Evolutionary conservation across 1,140 invertebrate species (phyloP).

Genomic region (Heterodera carotae): DNA sequence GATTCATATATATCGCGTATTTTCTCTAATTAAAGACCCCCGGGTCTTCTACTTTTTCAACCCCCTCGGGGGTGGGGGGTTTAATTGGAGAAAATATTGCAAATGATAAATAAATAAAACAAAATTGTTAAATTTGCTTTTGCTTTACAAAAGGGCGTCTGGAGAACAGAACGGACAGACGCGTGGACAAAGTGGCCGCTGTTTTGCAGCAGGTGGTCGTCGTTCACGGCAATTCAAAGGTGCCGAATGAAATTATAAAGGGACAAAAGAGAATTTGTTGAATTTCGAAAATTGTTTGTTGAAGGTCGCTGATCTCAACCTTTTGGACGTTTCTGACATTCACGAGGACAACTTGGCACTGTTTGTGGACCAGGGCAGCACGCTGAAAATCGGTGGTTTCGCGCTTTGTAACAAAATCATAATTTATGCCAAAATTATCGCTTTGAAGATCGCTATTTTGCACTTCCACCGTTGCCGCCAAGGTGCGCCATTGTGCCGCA

Average conservation of each 20-base stretch:
- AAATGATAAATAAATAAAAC: too few relatives aligned
- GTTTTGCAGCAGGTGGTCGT: slow-evolving; percentile 34
- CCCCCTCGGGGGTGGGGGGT: too few relatives aligned
- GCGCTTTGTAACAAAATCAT: not conserved
- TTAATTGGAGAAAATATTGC: too few relatives aligned
- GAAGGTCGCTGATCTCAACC: not conserved
- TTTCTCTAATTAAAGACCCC: too few relatives aligned
- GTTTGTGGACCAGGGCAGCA: slow-evolving; percentile 44
- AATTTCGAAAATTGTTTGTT: not conserved
- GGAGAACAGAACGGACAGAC: slow-evolving; percentile 44
- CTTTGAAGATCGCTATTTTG: slow-evolving; percentile 45
- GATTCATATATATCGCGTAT: not conserved
- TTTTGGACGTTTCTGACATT: slow-evolving; percentile 46
- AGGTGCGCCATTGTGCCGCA: slow-evolving; percentile 40
- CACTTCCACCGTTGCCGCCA: slow-evolving; percentile 44
- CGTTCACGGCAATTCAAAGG: slow-evolving; percentile 30
- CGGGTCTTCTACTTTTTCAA: too few relatives aligned
- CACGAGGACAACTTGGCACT: slow-evolving; percentile 50
- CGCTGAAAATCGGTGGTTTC: slow-evolving; percentile 34
- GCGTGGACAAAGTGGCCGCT: slow-evolving; percentile 43
- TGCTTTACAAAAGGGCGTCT: slow-evolving; percentile 28
- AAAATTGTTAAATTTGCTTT: not conserved
- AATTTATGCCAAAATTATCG: not conserved
- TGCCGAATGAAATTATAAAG: not conserved
- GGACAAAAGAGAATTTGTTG: not conserved